Evolutionary conservation across 2,797 vertebrate genomes (phyloP).

Genomic region (Sebastes minor): DNA sequence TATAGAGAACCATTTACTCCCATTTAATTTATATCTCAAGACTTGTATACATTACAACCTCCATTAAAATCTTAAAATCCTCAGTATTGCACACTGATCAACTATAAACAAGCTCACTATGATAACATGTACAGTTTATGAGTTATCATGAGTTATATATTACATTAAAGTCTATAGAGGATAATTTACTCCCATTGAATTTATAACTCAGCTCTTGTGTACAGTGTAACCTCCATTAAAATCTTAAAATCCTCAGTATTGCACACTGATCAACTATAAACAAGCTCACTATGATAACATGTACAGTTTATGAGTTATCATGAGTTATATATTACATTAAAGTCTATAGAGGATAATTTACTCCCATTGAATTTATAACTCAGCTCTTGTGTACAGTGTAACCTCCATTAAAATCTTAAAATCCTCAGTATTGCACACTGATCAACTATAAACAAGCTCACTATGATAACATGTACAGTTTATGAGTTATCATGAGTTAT

Average conservation of each 20-base stretch:
- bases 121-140: background rate
- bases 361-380: background rate
- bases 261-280: background rate
- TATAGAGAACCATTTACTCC: background rate
- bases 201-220: background rate
- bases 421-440: too few relatives aligned
- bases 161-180: background rate
- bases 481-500: too few relatives aligned
- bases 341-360: background rate
- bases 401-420: too few relatives aligned
- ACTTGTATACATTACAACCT: background rate
- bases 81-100: background rate
- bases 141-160: background rate
- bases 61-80: background rate
- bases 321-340: background rate
- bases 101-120: background rate
- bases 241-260: background rate
- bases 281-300: background rate
- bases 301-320: background rate
- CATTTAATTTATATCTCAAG: background rate
- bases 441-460: too few relatives aligned
- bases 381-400: too few relatives aligned
- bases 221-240: background rate
- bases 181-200: background rate
- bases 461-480: too few relatives aligned